Evolutionary conservation across 2,113 vertebrate genomes (phyloP), one percentile per base, ranked within the genome.

Genomic region (Coturnix japonica): DNA sequence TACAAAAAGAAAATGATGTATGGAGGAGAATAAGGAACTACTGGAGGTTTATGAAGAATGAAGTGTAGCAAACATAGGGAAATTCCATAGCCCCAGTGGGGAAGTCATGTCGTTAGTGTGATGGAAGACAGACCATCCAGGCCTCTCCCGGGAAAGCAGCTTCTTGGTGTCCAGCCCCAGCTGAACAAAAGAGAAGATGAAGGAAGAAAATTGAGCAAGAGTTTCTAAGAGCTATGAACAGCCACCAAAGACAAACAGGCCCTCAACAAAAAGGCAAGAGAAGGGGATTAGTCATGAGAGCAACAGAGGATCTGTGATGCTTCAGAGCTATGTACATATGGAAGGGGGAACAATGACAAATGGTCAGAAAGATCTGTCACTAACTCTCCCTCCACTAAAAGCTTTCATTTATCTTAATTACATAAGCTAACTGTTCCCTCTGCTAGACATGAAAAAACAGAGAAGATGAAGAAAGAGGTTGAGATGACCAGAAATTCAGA

Each of bases 101-200:
- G 78, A 81, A 46, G 6, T 77, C 84, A 39, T 9, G 59, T 0
- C 3, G 71, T 53, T 88, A 35, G 57, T 4, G 1, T 76, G 93
- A 95, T 47, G 11, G 91, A 92, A 94, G 73, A 75, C 93, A 96
- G 93, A 93, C 3, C 65, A 65, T 37, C 9, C 77, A 64, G 84
- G 56, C 70, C 51, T 75, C 67, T 85, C 78, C 1, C 1, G 59
- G 69, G 87, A 83, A 9, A 74, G 46, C 23, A 83, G 76, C 41
- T 31, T 33, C 65, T 23, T 86, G 64, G 80, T 91, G 70, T 14
- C 78, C 91, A 90, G 80, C 33, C 81, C 43, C 86, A 69, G 70
- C 53, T 75, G 59, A 87, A 87, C 77, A 85, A 53, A 76, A 53
- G 61, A 54, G 80, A 75, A 69, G 81, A 67, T 1, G 12, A 64